Percentiles rank a stretch among this genome's conserved stretches.
Conservation (phyloP, 2,797 vertebrate species). For the Eulemur rubriventer region DNA sequence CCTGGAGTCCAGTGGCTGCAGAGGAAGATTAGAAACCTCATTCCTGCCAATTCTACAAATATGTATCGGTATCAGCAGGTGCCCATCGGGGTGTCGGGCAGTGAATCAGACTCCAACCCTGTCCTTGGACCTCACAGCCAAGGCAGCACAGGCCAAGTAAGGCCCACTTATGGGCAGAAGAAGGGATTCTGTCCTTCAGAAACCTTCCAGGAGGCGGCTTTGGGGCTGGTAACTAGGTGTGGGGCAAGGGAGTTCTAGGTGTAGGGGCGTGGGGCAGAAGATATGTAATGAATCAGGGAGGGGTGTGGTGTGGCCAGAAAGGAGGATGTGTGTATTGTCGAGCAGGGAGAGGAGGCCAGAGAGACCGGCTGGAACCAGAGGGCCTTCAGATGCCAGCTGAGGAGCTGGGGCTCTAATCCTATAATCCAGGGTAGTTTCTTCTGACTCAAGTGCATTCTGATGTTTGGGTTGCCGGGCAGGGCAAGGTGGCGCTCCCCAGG, state of each 20-base stretch:
- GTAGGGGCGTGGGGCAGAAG: neutral
- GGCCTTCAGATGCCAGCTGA: neutral
- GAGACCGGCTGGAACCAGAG: neutral
- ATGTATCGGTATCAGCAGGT: neutral
- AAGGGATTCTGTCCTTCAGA: neutral
- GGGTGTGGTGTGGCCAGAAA: neutral
- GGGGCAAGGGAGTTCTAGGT: neutral
- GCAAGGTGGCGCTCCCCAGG: neutral
- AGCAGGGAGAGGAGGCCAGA: neutral
- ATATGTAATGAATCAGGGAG: neutral
- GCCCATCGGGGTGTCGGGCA: neutral
- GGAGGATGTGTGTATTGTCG: neutral
- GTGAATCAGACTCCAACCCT: neutral
- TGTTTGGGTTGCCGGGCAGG: neutral
- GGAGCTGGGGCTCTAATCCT: neutral
- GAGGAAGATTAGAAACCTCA: neutral
- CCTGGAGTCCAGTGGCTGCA: neutral
- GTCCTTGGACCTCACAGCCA: neutral
- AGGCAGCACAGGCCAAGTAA: neutral
- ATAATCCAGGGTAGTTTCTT: neutral
- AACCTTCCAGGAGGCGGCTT: neutral
- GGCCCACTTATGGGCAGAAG: neutral
- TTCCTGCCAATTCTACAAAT: neutral
- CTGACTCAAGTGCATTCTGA: neutral
- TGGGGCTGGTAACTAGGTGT: neutral